Base-by-base conservation (phyloP, 2,888 invertebrate species). In the Leucania comma region DNA sequence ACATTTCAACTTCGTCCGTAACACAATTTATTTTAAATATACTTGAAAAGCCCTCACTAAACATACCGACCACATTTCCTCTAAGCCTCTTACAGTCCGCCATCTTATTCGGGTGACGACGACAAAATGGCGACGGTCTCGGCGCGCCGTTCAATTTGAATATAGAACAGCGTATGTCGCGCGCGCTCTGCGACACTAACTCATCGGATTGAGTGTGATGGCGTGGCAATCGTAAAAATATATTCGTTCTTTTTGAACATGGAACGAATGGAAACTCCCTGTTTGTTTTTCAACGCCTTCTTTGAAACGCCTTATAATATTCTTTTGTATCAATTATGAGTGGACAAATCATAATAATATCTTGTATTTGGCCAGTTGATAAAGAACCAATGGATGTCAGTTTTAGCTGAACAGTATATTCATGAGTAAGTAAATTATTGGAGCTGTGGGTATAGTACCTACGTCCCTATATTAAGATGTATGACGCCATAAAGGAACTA, bases 81-180 rank as follows among this genome's bases (percentile, higher is more conserved):
- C 81, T 92, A 92, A 92, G 91, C 91, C 84, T 86, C 91, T 92
- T 93, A 92, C 80, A 82, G 89, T 88, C 90, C 84, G 94, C 94
- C 94, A 93, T 94, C 93, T 94, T 91, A 90, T 88, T 78, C 84
- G 82, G 76, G 86, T 90, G 93, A 93, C 91, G 91, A 93, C 92
- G 90, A 93, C 94, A 95, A 94, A 95, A 95, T 95, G 95, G 94
- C 94, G 92, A 87, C 91, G 90, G 91, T 92, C 92, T 90, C 84
- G 89, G 85, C 89, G 87, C 89, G 90, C 88, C 91, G 92, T 95
- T 94, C 94, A 95, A 95, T 95, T 95, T 95, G 95, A 95, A 95
- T 95, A 95, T 95, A 95, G 94, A 95, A 91, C 94, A 95, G 95
- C 95, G 95, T 95, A 95, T 95, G 95, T 95, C 94, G 92, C 94